Base-by-base conservation (phyloP, 2,888 invertebrate species). In the Lapara coniferarum region DNA sequence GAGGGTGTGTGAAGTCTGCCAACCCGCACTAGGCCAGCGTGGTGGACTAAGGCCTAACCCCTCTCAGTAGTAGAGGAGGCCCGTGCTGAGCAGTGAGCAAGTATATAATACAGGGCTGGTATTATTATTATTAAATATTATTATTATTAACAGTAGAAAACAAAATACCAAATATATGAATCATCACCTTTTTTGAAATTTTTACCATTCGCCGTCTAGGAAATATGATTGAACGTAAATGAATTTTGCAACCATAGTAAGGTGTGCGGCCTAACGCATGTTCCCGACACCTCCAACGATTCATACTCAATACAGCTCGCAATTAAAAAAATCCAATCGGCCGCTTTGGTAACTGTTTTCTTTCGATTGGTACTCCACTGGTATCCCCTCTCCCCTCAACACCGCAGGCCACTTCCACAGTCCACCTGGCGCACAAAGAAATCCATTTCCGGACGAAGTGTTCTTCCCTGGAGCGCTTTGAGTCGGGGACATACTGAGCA, bases 361-460 rank as follows among this genome's bases (percentile, higher is more conserved):
- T 19, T 63, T 63, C 19, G 7, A 19, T 63, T 19, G 19, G 10
- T 55, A 10, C 19, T 53, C n/a, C n/a, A 19, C 16, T 16, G 46
- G 19, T 10, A 1, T 8, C n/a, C 46, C 58, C n/a, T 16, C 10
- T n/a, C 44, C 37, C 13, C 37, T 7, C 2, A 53, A 10, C 55
- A 55, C 19, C 19, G 19, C 10, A 19, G 53, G 37, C 55, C 44
- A 46, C 44, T 49, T 55, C 67, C 46, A 67, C 46, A 53, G 7
- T 16, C 46, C 56, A 56, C 56, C 49, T 56, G 67, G 25, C 51
- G 25, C 46, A 56, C 56, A 67, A 67, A 57, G 49, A 57, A 67
- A 67, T 67, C 67, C 49, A 67, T 67, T 67, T 67, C 57, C 57
- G 67, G 49, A 46, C 56, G 44, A 25, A 49, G 67, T 46, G 55